Evolutionary conservation across 2,113 vertebrate species (phyloP).

Genomic region (Anolis sagrei): DNA sequence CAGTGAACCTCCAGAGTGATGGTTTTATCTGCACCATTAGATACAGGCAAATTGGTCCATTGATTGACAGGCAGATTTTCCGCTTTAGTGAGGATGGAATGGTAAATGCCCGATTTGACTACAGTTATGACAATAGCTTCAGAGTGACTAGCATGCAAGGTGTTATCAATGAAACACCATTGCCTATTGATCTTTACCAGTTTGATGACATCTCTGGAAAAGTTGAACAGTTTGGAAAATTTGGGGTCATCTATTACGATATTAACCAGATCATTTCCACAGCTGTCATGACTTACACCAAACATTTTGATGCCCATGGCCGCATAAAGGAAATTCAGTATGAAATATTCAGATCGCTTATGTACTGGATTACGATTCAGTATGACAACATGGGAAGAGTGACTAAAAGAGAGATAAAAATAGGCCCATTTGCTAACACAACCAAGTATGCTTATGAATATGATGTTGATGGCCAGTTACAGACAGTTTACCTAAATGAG

Average conservation of each 20-base stretch:
- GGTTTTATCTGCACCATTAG: slow-evolving; percentile 98
- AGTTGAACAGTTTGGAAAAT: slow-evolving; percentile 98
- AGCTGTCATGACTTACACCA: slow-evolving; percentile 97
- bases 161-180: slow-evolving; percentile 95
- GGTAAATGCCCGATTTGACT: slow-evolving; percentile 98
- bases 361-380: slow-evolving; percentile 98
- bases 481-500: slow-evolving; percentile 94
- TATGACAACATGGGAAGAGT: slow-evolving; percentile 96
- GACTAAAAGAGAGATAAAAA: slow-evolving; percentile 94
- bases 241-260: slow-evolving; percentile 98
- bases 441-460: slow-evolving; percentile 96
- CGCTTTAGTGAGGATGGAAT: slow-evolving; percentile 97
- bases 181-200: slow-evolving; percentile 98
- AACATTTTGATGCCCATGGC: slow-evolving; percentile 95
- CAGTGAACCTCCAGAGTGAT: slow-evolving; percentile 96
- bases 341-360: slow-evolving; percentile 94
- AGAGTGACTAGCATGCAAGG: slow-evolving; percentile 97
- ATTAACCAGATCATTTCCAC: slow-evolving; percentile 99
- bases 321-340: slow-evolving; percentile 98
- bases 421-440: slow-evolving; percentile 97
- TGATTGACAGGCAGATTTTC: slow-evolving; percentile 98
- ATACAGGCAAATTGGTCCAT: slow-evolving; percentile 93
- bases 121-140: slow-evolving; percentile 97
- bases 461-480: slow-evolving; percentile 95
- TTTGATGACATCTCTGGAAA: slow-evolving; percentile 99